phyloP scores from a whole-genome alignment of 2,888 invertebrate species.

The Drosophila fungiperda region DNA sequence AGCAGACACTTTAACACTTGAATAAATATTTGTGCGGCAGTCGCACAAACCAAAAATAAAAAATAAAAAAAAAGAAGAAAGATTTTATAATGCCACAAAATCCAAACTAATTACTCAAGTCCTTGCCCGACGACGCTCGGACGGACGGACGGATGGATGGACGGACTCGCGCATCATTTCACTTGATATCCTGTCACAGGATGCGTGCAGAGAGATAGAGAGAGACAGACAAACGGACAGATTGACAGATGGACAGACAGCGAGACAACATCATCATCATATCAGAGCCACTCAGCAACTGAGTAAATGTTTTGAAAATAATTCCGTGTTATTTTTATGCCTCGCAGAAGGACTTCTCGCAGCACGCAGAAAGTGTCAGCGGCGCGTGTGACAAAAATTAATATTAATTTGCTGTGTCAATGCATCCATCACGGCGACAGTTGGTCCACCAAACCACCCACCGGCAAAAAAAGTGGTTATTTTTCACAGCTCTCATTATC shows the following conservation, averaged over 20 bases:
- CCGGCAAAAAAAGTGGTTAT: constrained; percentile 61
- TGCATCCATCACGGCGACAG: constrained; percentile 72
- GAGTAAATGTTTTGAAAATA: constrained; percentile 81
- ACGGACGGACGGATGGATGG: constrained; percentile 34
- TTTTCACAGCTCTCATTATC: constrained; percentile 68
- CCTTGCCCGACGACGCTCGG: constrained; percentile 51
- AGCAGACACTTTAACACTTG: constrained; percentile 82
- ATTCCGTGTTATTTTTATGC: constrained; percentile 73
- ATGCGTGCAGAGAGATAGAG: constrained; percentile 39
- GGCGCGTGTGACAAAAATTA: constrained; percentile 83
- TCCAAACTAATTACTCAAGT: constrained; percentile 82
- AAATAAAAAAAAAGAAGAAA: constrained; percentile 12
- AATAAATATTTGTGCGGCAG: constrained; percentile 80
- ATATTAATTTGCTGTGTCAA: constrained; percentile 84
- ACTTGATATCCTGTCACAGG: constrained; percentile 79
- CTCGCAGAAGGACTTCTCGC: constrained; percentile 16
- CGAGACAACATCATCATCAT: constrained; percentile 58
- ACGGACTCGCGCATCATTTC: constrained; percentile 76
- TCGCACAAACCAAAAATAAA: constrained; percentile 25
- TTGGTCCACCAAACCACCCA: constrained; percentile 21
- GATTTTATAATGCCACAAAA: constrained; percentile 82
- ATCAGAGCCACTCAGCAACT: constrained; percentile 34
- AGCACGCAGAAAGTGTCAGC: constrained; percentile 64
- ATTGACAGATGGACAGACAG: constrained; percentile 5
- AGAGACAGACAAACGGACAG: background rate